These are phyloP conservation scores for Odontamblyopus lacepedii DNA, from an alignment of 2,797 vertebrate genomes.

Conservation along the genomic window DNA sequence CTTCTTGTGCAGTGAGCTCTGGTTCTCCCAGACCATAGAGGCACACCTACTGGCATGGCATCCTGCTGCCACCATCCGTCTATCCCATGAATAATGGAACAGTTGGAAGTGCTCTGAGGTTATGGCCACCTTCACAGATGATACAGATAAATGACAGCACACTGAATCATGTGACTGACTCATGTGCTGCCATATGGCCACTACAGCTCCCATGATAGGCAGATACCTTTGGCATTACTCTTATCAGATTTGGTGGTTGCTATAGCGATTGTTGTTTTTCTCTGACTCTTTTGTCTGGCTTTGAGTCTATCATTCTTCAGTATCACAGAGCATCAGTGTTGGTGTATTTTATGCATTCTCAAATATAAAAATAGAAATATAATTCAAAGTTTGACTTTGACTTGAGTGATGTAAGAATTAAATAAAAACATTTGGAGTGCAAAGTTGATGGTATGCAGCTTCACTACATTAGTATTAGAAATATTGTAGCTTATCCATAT, in stretches of 20 bases:
- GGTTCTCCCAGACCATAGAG: conserved; percentile 13
- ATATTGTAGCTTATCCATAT: background rate
- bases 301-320: conserved; percentile 45
- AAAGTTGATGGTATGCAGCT: no score
- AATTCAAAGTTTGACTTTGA: no score
- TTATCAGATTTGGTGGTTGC: conserved; percentile 52
- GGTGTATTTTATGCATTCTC: conserved; percentile 8
- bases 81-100: conserved; percentile 69
- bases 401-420: no score
- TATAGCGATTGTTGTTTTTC: conserved; percentile 52
- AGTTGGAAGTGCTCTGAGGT: conserved; percentile 37
- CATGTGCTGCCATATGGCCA: conserved; percentile 29
- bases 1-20: background rate
- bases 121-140: conserved; percentile 32
- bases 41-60: conserved; percentile 36
- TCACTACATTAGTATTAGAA: no score
- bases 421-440: no score
- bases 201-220: conserved; percentile 35
- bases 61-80: conserved; percentile 48
- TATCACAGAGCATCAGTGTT: conserved; percentile 52
- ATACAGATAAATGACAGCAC: conserved; percentile 60
- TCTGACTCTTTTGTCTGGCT: conserved; percentile 46
- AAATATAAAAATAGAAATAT: background rate
- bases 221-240: conserved; percentile 15
- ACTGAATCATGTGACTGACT: conserved; percentile 51